phyloP scores from a whole-genome alignment of 2,113 vertebrate genomes.

The Ardeotis arabs region DNA sequence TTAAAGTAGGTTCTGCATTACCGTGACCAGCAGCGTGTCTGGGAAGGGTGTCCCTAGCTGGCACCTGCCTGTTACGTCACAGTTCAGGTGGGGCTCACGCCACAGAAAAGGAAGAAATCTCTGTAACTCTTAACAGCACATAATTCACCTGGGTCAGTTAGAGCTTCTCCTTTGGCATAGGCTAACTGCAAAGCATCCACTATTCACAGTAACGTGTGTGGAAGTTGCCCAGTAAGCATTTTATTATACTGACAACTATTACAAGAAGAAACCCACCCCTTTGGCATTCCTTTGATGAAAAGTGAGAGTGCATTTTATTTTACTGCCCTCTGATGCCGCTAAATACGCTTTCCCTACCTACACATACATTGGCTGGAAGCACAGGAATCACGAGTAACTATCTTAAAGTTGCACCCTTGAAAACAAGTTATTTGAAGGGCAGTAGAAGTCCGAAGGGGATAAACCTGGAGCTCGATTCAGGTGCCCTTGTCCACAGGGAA shows the following conservation, averaged over 20 bases:
- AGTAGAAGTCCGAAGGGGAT: not conserved
- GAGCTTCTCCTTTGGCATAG: not conserved
- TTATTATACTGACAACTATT: not conserved
- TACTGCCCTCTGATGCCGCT: not conserved
- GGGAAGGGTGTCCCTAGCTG: not conserved
- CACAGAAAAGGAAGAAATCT: no score
- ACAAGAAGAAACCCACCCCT: not conserved
- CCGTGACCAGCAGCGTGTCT: accelerated
- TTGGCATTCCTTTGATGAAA: not conserved
- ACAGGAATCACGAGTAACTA: not conserved
- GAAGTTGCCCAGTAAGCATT: not conserved
- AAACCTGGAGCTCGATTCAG: not conserved
- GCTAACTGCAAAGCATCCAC: not conserved
- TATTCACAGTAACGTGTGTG: not conserved
- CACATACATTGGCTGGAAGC: not conserved
- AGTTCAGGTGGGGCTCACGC: accelerated
- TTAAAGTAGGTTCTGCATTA: not conserved
- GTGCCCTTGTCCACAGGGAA: accelerated
- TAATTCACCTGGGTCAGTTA: not conserved
- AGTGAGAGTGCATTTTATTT: not conserved
- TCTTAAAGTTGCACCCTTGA: not conserved
- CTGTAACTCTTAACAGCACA: not conserved
- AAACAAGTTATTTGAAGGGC: not conserved
- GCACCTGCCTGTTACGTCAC: not conserved
- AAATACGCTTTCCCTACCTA: not conserved